Base-by-base conservation (phyloP, 2,888 invertebrate species). In the Drosophila neotestacea region DNA sequence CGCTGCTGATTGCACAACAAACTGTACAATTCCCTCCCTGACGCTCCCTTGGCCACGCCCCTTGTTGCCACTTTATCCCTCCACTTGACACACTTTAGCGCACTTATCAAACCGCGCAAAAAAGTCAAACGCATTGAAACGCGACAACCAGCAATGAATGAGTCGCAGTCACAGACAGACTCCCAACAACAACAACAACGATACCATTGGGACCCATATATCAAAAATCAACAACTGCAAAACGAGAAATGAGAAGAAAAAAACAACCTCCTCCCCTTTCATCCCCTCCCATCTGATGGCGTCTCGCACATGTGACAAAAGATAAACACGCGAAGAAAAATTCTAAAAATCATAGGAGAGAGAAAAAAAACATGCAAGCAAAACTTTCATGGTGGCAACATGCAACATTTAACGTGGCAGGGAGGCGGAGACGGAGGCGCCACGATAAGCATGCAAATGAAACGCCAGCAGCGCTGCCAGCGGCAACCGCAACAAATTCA, bases 381-480 rank as follows among this genome's bases (percentile, higher is more conserved):
- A 76, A 88, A 80, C 81, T 83, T 88, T 74, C 66, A 73, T 81
- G 74, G 74, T 71, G 77, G 79, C 73, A 64, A 70, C 84, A 80
- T 74, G 55, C 70, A 50, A 32, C 58, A 50, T 79, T 73, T 58
- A 70, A 73, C 74, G 63, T 75, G 61, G 44, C 50, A 42, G 61
- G 71, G 22, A 22, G 22, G 3, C 22, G 22, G 22, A 22, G 22
- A 3, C 22, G 51, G 71, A 34, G 67, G 55, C 70, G 73, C 60
- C 82, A 46, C 58, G 85, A 85, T 89, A 89, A 85, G 89, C 82
- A 85, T 85, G 85, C 77, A 85, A 89, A 85, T 89, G 85, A 76
- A 88, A 83, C 54, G 13, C 48, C 22, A 6, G 74, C 65, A 63
- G 66, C 69, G 42, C 42, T 52, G 65, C 73, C 61, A 7, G 50